phyloP scores from a whole-genome alignment of 1,140 invertebrate genomes.

The Drosophila sucinea region DNA sequence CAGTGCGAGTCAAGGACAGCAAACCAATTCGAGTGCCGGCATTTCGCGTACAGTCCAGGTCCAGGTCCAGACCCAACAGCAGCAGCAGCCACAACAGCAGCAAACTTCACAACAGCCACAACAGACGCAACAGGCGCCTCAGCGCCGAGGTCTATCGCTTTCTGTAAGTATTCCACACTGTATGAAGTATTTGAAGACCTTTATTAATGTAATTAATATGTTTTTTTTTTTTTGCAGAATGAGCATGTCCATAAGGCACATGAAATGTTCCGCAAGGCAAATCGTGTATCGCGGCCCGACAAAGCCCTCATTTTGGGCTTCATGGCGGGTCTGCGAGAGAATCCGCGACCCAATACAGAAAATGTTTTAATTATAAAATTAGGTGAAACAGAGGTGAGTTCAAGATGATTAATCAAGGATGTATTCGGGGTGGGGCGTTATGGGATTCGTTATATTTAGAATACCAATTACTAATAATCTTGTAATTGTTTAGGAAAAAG shows the following conservation, averaged over 20 bases:
- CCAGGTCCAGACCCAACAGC: slow-evolving; percentile 65
- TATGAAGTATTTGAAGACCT: too few relatives aligned
- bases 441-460: background rate
- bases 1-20: slow-evolving; percentile 68
- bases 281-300: slow-evolving; percentile 97
- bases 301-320: slow-evolving; percentile 99
- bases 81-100: slow-evolving; percentile 50
- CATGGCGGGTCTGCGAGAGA: slow-evolving; percentile 92
- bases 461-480: background rate
- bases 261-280: slow-evolving; percentile 98
- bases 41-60: slow-evolving; percentile 83
- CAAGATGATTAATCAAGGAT: background rate
- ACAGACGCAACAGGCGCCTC: slow-evolving; percentile 83
- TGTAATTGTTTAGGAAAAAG: slow-evolving; percentile 84
- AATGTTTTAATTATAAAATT: slow-evolving; percentile 82
- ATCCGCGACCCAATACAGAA: slow-evolving; percentile 80
- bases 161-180: slow-evolving; percentile 86
- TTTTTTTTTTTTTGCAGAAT: slow-evolving; percentile 84
- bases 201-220: background rate
- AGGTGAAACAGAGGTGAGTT: slow-evolving; percentile 76
- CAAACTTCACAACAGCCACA: slow-evolving; percentile 28
- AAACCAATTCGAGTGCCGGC: slow-evolving; percentile 41
- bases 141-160: slow-evolving; percentile 89
- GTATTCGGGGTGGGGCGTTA: too few relatives aligned
- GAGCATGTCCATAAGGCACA: slow-evolving; percentile 98